Evolutionary conservation across 2,113 vertebrate genomes (phyloP), one percentile per base, ranked within the genome.

Genomic region (Egretta garzetta): DNA sequence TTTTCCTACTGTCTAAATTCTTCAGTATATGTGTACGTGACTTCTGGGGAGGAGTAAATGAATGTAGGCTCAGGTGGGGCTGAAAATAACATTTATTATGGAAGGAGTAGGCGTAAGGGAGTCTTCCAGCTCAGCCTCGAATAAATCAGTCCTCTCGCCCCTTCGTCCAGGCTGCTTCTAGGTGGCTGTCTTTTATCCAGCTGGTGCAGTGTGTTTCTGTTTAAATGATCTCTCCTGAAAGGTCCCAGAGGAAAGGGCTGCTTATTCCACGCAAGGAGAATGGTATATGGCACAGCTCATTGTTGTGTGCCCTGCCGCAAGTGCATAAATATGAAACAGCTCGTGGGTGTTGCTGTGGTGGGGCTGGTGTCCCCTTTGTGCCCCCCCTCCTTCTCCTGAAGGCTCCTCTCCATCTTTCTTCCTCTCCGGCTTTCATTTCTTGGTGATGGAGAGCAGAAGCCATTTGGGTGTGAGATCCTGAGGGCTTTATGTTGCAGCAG

Each of bases 201-300:
- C 95, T 95, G 95, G 87, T 94, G 89, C 84, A 33, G 93, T 23
- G 14, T 96, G 89, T 89, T 93, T 58, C 84, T 94, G 91, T 95
- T 90, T 94, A 96, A 97, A 96, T 93, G 95, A 95, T 97, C 95
- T 96, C 74, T 91, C 94, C 91, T 87, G 94, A 97, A 95, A 90
- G 94, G 96, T 95, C 97, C 97, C 95, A 94, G 91, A 96, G 96
- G 89, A 96, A 70, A 59, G 87, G 87, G 71, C 96, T 92, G 96
- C 95, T 97, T 89, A 94, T 95, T 97, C 80, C 88, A 60, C 4
- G 43, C 73, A 28, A 85, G 94, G 89, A 93, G 95, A 88, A 89
- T 95, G 88, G 74, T 93, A 6, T 94, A 81, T 92, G 86, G 83
- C 89, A 79, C 86, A 72, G 91, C 88, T 96, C 94, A 96, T 97